Percentiles rank a stretch among this genome's conserved stretches.
Conservation (phyloP, 2,888 invertebrate species). For the Neoascia interrupta region DNA sequence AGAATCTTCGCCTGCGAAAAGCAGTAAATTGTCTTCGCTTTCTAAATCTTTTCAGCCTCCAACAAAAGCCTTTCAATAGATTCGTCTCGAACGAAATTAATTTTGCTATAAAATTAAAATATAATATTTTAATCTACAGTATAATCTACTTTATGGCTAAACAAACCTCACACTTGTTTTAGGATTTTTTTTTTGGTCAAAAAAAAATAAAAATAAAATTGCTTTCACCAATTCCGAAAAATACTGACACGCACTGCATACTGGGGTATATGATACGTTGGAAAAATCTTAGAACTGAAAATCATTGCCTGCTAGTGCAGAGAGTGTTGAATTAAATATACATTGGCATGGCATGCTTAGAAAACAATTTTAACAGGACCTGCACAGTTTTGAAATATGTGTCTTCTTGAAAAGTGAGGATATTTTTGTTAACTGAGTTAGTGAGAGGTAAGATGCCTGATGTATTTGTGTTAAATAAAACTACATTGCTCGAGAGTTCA, state of each 20-base stretch:
- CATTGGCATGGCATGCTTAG: background rate
- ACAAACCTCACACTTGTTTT: too few relatives aligned
- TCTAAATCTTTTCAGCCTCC: too few relatives aligned
- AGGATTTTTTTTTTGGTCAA: too few relatives aligned
- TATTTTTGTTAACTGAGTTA: background rate
- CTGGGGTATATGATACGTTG: background rate
- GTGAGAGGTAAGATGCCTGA: too few relatives aligned
- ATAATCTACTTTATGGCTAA: too few relatives aligned
- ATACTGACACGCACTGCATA: conserved; percentile 6
- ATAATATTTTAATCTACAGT: too few relatives aligned
- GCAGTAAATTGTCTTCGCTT: too few relatives aligned
- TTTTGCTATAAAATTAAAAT: too few relatives aligned
- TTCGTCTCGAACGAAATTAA: too few relatives aligned
- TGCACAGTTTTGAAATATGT: background rate
- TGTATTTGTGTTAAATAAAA: too few relatives aligned
- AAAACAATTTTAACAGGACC: background rate
- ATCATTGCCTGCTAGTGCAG: background rate
- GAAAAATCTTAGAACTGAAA: background rate
- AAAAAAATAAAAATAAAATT: background rate
- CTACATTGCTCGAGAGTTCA: too few relatives aligned
- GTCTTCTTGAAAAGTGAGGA: background rate
- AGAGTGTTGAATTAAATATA: conserved; percentile 1
- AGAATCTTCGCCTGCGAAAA: conserved; percentile 20
- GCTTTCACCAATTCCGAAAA: conserved; percentile 1
- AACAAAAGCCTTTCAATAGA: too few relatives aligned